Percentiles rank a stretch among this genome's conserved stretches.
These are phyloP conservation scores for Drosophila eugracilis DNA, from an alignment of 1,140 invertebrate species.

Conservation along the genomic window DNA sequence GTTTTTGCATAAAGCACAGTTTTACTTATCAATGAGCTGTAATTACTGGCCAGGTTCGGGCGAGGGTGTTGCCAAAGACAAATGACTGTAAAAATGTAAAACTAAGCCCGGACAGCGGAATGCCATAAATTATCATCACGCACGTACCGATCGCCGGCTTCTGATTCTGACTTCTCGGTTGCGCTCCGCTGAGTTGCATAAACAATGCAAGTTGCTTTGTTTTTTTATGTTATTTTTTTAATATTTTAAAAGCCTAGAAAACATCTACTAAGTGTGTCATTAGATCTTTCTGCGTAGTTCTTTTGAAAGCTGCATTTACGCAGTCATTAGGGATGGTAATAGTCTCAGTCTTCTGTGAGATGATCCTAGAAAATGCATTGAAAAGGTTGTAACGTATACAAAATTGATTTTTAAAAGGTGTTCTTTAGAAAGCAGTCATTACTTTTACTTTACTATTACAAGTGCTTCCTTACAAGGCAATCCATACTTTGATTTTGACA, in stretches of 20 bases:
- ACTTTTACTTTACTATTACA: too few species aligned
- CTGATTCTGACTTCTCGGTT: slow-evolving; percentile 31
- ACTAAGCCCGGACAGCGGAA: slow-evolving; percentile 26
- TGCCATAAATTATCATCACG: slow-evolving; percentile 73
- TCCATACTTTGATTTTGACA: too few species aligned
- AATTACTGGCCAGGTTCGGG: slow-evolving; percentile 49
- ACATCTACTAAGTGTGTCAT: not conserved
- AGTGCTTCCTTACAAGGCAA: too few species aligned
- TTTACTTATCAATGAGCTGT: slow-evolving; percentile 75
- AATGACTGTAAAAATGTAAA: slow-evolving; percentile 60
- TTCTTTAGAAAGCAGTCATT: too few species aligned
- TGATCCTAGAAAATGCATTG: too few species aligned
- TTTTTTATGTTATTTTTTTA: not conserved
- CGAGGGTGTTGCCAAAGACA: slow-evolving; percentile 54
- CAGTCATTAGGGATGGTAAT: not conserved
- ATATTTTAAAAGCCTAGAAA: not conserved
- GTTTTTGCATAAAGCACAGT: slow-evolving; percentile 70
- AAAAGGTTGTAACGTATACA: too few species aligned
- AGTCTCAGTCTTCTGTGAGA: too few species aligned
- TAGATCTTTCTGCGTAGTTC: not conserved
- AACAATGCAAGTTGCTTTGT: not conserved
- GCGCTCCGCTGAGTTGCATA: slow-evolving; percentile 38
- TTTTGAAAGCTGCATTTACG: not conserved
- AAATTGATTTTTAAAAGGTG: too few species aligned
- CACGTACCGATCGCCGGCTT: slow-evolving; percentile 14